Evolutionary conservation across 2,797 vertebrate species (phyloP), one percentile per base, ranked within the genome.

Genomic region (Alectoris magna): DNA sequence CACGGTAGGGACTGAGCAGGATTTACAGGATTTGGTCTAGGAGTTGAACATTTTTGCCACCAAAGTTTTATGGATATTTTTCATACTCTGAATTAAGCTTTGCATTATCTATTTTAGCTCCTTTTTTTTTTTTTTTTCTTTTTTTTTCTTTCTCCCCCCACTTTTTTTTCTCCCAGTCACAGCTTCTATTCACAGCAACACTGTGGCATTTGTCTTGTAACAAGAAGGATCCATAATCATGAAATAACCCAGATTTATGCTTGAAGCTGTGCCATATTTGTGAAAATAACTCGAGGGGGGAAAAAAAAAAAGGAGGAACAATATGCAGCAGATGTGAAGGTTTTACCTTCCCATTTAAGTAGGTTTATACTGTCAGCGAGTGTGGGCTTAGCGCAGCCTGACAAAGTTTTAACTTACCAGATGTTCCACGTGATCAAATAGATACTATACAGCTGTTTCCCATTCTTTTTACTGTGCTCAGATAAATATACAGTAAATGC

Each of bases 361-460:
- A 87, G 86, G 91, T 95, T 97, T 96, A 96, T 93, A 76, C 94
- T 95, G 90, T 96, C 90, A 91, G 93, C 6, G 58, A 96, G 95
- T 96, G 93, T 97, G 95, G 93, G 94, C 92, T 95, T 94, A 95
- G 90, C 60, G 63, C 18, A 43, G 73, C 78, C 85, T 96, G 95
- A 95, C 84, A 91, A 89, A 90, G 48, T 91, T 94, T 96, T 93
- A 90, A 88, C 12, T 89, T 87, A 78, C 93, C 96, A 97, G 89
- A 96, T 96, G 96, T 93, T 96, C 46, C 73, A 80, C 22, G 43
- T 94, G 95, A 94, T 96, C 87, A 83, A 82, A 92, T 90, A 94
- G 96, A 97, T 96, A 82, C 60, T 87, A 7, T 78, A 43, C 97
- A 97, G 94, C 94, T 96, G 95, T 96, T 96, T 94, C 90, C 87